Conservation (phyloP, 2,888 invertebrate genomes). For the Caenorhabditis sinica region DNA sequence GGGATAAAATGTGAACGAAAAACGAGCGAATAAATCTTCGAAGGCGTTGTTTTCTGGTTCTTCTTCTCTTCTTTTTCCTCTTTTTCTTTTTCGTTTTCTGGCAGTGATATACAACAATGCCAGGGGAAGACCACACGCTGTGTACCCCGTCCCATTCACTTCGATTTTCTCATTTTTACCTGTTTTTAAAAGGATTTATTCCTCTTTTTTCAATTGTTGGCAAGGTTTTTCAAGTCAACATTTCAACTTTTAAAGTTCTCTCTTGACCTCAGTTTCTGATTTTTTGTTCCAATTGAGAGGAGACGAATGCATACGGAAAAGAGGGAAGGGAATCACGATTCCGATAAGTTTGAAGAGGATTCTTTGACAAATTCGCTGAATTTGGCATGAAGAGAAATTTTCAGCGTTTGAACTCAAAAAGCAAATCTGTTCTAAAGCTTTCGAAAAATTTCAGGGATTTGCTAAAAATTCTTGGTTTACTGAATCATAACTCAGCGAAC, state of each 20-base stretch:
- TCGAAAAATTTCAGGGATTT: not conserved
- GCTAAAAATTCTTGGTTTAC: not conserved
- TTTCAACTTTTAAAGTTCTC: slow-evolving; percentile 31
- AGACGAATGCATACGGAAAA: not conserved
- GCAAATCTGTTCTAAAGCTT: not conserved
- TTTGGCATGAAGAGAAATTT: slow-evolving; percentile 12
- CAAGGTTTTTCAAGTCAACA: slow-evolving; percentile 14
- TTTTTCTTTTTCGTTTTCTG: slow-evolving; percentile 9
- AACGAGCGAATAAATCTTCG: slow-evolving; percentile 26
- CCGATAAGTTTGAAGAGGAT: slow-evolving; percentile 9
- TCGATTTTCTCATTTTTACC: slow-evolving; percentile 19
- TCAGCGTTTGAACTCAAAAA: slow-evolving; percentile 1
- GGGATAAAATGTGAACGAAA: slow-evolving; percentile 30
- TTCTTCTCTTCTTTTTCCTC: slow-evolving; percentile 7
- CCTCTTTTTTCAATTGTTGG: slow-evolving; percentile 5
- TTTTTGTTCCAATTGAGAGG: slow-evolving; percentile 12
- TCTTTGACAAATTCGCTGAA: slow-evolving; percentile 27
- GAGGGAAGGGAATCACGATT: not conserved
- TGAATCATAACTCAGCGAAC: not conserved
- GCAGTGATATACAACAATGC: slow-evolving; percentile 15
- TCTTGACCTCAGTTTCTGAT: slow-evolving; percentile 33
- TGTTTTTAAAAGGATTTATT: slow-evolving; percentile 40
- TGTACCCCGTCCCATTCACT: slow-evolving; percentile 9
- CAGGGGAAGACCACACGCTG: slow-evolving; percentile 31
- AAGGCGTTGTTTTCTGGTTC: slow-evolving; percentile 31